phyloP scores from a whole-genome alignment of 2,888 invertebrate genomes.

The Andricus curvator region DNA sequence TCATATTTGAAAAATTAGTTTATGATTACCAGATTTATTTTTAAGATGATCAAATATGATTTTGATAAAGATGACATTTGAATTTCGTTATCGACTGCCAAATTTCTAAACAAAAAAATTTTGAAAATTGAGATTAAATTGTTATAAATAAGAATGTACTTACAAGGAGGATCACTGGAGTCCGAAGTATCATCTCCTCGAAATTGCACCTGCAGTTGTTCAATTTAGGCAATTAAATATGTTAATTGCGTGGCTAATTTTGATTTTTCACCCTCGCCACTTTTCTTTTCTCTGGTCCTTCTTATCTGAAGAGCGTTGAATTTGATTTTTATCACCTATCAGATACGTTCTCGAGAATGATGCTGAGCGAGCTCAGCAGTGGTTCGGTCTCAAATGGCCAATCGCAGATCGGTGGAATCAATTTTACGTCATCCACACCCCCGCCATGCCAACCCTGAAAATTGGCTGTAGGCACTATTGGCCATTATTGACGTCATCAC shows the following conservation, averaged over 20 bases:
- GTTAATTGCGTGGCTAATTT: not conserved
- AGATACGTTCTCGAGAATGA: not conserved
- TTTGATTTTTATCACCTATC: not conserved
- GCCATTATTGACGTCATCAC: not conserved
- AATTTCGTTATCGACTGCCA: not conserved
- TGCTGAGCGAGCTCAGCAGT: not conserved
- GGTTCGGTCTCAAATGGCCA: not conserved
- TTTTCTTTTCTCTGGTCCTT: not conserved
- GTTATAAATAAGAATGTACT: not conserved
- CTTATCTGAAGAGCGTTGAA: not conserved
- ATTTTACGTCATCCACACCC: not conserved
- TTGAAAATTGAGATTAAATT: not conserved
- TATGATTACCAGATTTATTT: not conserved
- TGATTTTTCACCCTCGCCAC: not conserved
- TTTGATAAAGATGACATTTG: not conserved
- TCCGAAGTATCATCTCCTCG: not conserved
- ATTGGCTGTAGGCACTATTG: not conserved
- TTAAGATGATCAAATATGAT: not conserved
- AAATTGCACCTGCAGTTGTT: not conserved
- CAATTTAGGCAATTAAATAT: not conserved
- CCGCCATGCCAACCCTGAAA: not conserved
- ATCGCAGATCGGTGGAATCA: not conserved
- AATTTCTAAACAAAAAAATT: not conserved
- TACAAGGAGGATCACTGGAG: not conserved
- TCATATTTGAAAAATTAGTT: not conserved